phyloP scores from a whole-genome alignment of 1,140 invertebrate species.

The Zeugodacus cucurbitae region DNA sequence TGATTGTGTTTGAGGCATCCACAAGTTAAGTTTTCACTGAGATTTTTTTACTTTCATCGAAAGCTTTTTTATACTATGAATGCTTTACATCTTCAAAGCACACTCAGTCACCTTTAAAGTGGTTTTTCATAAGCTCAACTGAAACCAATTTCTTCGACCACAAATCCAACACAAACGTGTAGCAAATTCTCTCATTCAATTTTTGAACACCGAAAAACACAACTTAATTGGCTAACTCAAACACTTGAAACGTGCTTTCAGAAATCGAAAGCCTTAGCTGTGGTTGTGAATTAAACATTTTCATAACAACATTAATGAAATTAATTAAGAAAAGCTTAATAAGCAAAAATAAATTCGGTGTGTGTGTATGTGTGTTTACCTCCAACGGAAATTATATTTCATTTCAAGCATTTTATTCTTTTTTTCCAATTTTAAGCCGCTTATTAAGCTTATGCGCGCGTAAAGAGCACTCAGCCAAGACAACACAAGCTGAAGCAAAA shows the following conservation, averaged over 20 bases:
- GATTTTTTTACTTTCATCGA: too few species aligned
- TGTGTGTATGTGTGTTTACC: not conserved
- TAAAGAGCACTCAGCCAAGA: not conserved
- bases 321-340: conserved; percentile 28
- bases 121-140: too few species aligned
- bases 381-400: not conserved
- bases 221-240: not conserved
- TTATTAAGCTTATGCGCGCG: conserved; percentile 7
- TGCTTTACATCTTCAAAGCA: too few species aligned
- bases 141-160: too few species aligned
- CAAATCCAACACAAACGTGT: not conserved
- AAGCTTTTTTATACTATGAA: too few species aligned
- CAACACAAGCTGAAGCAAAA: not conserved
- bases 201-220: too few species aligned
- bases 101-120: too few species aligned
- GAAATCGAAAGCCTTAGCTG: not conserved
- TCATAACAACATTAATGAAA: not conserved
- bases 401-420: not conserved
- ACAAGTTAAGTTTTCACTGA: too few species aligned
- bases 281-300: not conserved
- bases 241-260: not conserved
- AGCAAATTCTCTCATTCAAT: not conserved
- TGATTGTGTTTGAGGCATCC: too few species aligned
- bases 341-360: not conserved
- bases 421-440: not conserved